Evolutionary conservation across 1,140 invertebrate genomes (phyloP).

Genomic region (Calosoma granatense): DNA sequence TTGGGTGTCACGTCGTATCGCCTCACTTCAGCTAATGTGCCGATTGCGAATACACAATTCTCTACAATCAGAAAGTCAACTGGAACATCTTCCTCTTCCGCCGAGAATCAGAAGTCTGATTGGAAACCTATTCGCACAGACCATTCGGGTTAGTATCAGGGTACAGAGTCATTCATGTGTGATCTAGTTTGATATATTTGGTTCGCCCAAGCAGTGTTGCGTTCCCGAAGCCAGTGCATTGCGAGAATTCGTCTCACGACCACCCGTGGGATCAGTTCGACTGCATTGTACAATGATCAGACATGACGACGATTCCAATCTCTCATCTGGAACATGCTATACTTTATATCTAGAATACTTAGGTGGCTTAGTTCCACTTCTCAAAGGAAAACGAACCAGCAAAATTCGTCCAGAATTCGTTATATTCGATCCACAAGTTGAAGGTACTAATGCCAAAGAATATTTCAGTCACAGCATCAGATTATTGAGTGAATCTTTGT

Average conservation of each 20-base stretch:
- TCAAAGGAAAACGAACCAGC: constrained; percentile 91
- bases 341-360: constrained; percentile 94
- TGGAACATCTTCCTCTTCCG: constrained; percentile 71
- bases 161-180: too few species aligned
- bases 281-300: constrained; percentile 95
- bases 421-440: constrained; percentile 88
- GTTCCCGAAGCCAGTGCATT: constrained; percentile 81
- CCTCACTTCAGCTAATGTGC: constrained; percentile 80
- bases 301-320: constrained; percentile 69
- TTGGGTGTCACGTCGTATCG: constrained; percentile 82
- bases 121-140: constrained; percentile 84
- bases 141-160: constrained; percentile 73
- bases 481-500: not conserved
- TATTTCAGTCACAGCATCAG: not conserved
- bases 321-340: constrained; percentile 67
- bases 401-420: constrained; percentile 97
- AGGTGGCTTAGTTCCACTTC: constrained; percentile 87
- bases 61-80: constrained; percentile 47
- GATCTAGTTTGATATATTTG: not conserved
- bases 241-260: constrained; percentile 86
- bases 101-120: constrained; percentile 72
- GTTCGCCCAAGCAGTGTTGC: constrained; percentile 63
- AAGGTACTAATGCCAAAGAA: constrained; percentile 41
- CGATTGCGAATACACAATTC: constrained; percentile 55
- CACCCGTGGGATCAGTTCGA: constrained; percentile 71